These are phyloP conservation scores for Ailuropoda melanoleuca DNA, from an alignment of 2,113 vertebrate species.

Conservation along the genomic window DNA sequence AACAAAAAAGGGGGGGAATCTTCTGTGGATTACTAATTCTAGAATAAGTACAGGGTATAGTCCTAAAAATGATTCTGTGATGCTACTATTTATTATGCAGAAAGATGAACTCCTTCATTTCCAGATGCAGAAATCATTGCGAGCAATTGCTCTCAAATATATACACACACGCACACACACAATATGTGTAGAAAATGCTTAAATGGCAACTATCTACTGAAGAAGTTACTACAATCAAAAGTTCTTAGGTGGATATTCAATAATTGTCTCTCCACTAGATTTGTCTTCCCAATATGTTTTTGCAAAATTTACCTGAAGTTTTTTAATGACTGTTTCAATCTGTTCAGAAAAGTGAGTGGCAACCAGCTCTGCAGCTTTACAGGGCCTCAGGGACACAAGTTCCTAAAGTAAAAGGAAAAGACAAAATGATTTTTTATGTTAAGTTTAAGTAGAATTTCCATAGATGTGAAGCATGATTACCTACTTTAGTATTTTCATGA, in stretches of 20 bases:
- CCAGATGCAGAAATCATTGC: not conserved
- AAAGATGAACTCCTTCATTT: slow-evolving; percentile 26
- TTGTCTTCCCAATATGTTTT: not conserved
- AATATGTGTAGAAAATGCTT: not conserved
- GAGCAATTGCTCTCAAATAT: not conserved
- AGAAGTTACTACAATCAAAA: not conserved
- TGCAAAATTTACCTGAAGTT: slow-evolving; percentile 88
- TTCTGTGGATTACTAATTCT: not conserved
- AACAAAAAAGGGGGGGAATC: not conserved
- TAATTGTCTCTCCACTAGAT: not conserved
- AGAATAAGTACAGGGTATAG: not conserved
- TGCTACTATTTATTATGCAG: not conserved
- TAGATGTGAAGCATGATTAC: not conserved
- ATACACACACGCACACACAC: not conserved
- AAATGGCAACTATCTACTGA: not conserved
- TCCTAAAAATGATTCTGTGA: not conserved
- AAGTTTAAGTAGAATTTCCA: not conserved
- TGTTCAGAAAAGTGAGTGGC: slow-evolving; percentile 90
- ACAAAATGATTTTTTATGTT: not conserved
- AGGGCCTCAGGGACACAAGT: slow-evolving; percentile 89
- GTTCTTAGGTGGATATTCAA: not conserved
- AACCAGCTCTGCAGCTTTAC: slow-evolving; percentile 94
- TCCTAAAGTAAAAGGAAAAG: slow-evolving; percentile 85
- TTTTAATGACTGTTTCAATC: slow-evolving; percentile 88
- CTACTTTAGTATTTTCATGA: not conserved